Evolutionary conservation across 92 coral and sea anemone species (phyloP), one percentile per base, ranked within the genome.

Genomic region (Chrysogorgia sp.): DNA sequence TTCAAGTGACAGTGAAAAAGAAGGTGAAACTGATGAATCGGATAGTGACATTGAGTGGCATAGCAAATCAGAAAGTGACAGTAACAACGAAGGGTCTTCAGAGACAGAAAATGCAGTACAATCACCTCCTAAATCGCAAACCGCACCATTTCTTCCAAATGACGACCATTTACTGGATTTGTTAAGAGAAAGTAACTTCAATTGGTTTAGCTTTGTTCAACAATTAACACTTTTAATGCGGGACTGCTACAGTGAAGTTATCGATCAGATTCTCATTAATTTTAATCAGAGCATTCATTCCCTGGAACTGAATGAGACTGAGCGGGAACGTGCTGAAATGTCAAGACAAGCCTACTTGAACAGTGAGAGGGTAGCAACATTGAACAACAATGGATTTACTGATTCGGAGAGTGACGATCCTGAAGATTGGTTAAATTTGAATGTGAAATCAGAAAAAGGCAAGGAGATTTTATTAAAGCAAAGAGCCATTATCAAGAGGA

Each of bases 171-270:
- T 63, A 29, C 25, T 63, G 70, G 70, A 1, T 1, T 63, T 63
- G 25, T 19, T 63, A 34, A 63, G 15, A 63, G 70, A 63, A 63
- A 63, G 15, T 63, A 75, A 79, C 19, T 48, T 88, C 3, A 88
- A 88, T 57, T 84, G 91, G 88, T 79, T 88, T 79, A 17, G 60
- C 2, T 88, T 84, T 84, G 91, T 80, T 40, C 85, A 79, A 14
- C 88, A 88, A 68, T 63, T 83, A 80, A 65, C 33, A 31, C 50
- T 77, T 12, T 52, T 84, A 26, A 63, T 88, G 83, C 70, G 86
- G 21, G 83, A 84, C 35, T 88, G 82, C 81, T 55, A 25, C 37
- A 31, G 49, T 41, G 83, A 78, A 24, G 83, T 78, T 78, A 59
- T 78, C 49, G 41, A 78, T 58, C 75, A 78, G 47, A 75, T 63